These are phyloP conservation scores for Garrulus glandarius DNA, from an alignment of 2,797 vertebrate genomes.

Conservation along the genomic window DNA sequence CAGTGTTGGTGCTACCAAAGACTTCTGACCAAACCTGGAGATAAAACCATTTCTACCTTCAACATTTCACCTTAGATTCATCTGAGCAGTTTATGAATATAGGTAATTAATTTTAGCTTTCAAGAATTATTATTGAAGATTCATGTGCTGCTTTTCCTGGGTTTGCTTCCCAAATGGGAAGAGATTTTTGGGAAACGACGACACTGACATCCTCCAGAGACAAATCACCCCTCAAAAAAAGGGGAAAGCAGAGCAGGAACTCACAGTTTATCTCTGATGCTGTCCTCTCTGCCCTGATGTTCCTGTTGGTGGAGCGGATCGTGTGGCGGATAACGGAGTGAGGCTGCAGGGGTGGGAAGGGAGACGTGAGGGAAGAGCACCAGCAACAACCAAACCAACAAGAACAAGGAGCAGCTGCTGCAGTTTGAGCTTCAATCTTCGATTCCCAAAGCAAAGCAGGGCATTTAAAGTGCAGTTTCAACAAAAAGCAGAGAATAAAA, in stretches of 20 bases:
- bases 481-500: not conserved
- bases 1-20: not conserved
- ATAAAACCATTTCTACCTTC: not conserved
- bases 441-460: not conserved
- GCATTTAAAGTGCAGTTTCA: not conserved
- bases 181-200: not conserved
- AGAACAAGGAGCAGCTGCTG: not conserved
- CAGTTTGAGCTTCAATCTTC: rapidly evolving
- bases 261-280: conserved; percentile 96
- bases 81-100: not conserved
- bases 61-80: not conserved
- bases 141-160: not conserved
- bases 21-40: not conserved
- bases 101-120: too few relatives aligned
- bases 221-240: not conserved
- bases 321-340: conserved; percentile 88
- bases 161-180: not conserved
- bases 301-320: conserved; percentile 93
- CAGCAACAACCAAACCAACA: not conserved
- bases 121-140: not conserved
- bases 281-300: conserved; percentile 86
- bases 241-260: conserved; percentile 52
- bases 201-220: rapidly evolving
- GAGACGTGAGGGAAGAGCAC: not conserved
- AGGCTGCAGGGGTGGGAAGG: conserved; percentile 73